A percentile compares a stretch with the other conserved stretches of the same genome.
Evolutionary conservation across 2,888 invertebrate genomes (phyloP).

Genomic region (Cheilosia soror): DNA sequence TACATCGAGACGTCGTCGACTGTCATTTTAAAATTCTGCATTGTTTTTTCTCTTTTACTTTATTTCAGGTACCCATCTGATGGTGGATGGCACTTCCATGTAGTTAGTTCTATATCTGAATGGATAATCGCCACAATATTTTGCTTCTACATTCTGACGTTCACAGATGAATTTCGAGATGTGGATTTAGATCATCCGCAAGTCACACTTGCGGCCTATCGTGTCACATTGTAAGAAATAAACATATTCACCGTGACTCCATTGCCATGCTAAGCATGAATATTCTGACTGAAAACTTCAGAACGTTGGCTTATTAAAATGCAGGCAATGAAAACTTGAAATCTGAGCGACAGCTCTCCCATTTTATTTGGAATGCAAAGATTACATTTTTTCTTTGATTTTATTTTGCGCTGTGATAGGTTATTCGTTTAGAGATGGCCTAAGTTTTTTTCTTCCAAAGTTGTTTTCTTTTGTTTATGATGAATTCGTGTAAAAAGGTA

Average conservation of each 20-base stretch:
- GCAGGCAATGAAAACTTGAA: neutral
- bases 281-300: neutral
- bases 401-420: conserved; percentile 70
- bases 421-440: conserved; percentile 26
- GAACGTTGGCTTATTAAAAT: neutral
- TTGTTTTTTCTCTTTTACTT: neutral
- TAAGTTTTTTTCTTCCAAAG: conserved; percentile 25
- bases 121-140: conserved; percentile 88
- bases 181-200: conserved; percentile 85
- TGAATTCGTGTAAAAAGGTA: conserved; percentile 34
- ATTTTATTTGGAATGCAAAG: conserved; percentile 7
- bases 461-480: conserved; percentile 25
- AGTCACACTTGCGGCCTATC: conserved; percentile 79
- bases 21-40: neutral
- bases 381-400: conserved; percentile 30
- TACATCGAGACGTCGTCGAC: neutral
- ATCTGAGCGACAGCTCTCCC: neutral
- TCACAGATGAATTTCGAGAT: conserved; percentile 87
- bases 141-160: conserved; percentile 87
- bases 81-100: conserved; percentile 88
- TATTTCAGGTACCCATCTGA: conserved; percentile 84
- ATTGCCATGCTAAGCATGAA: neutral
- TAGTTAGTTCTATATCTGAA: conserved; percentile 87
- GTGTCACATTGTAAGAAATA: conserved; percentile 78
- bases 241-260: neutral